Conservation (phyloP, 2,888 invertebrate species). For the Cerceris ruficornis region DNA sequence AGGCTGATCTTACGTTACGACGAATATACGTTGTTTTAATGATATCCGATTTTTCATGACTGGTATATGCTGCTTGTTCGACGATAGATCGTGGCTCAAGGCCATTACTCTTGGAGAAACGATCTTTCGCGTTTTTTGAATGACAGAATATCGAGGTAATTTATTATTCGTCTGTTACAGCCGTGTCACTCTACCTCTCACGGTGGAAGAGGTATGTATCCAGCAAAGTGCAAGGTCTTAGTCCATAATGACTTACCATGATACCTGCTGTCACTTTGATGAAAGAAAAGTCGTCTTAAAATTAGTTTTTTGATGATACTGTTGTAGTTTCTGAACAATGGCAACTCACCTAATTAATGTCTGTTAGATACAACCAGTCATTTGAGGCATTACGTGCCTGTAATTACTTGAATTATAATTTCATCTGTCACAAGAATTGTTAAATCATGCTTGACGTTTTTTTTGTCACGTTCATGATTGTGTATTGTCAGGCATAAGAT, state of each 20-base stretch:
- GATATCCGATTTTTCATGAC: constrained; percentile 6
- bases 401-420: neutral
- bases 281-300: constrained; percentile 30
- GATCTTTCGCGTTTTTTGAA: constrained; percentile 24
- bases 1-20: constrained; percentile 9
- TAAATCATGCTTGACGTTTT: constrained; percentile 13
- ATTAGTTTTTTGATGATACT: constrained; percentile 16
- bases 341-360: constrained; percentile 70
- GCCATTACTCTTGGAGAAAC: constrained; percentile 34
- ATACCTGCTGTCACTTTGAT: constrained; percentile 30
- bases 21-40: constrained; percentile 16
- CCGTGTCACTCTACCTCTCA: constrained; percentile 97
- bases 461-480: neutral
- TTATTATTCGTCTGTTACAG: constrained; percentile 84
- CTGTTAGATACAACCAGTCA: constrained; percentile 24
- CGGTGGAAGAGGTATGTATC: constrained; percentile 96
- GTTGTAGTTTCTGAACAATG: constrained; percentile 46
- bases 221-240: constrained; percentile 50
- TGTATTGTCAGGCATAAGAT: neutral
- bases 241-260: constrained; percentile 52
- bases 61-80: constrained; percentile 22
- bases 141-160: constrained; percentile 45
- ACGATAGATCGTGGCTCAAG: constrained; percentile 52
- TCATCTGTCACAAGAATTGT: constrained; percentile 2
- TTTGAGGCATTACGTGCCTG: neutral